A percentile compares a stretch with the other conserved stretches of the same genome.
These are phyloP conservation scores for Rhynchomys soricoides DNA, from an alignment of 2,113 vertebrate genomes.

Conservation along the genomic window DNA sequence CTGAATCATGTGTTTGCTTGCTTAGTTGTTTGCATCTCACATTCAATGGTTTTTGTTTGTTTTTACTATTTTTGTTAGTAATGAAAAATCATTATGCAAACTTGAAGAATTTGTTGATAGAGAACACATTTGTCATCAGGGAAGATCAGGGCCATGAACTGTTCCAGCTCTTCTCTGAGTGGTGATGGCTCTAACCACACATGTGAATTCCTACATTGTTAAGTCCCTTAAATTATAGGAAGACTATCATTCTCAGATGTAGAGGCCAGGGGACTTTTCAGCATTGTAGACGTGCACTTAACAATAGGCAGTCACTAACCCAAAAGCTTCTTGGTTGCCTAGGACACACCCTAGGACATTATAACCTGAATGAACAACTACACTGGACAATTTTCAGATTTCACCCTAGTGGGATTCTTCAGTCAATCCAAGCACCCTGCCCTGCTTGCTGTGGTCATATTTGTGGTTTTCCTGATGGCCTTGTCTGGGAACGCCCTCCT, in stretches of 20 bases:
- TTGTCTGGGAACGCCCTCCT: slow-evolving; percentile 64
- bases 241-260: neutral
- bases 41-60: neutral
- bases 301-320: neutral
- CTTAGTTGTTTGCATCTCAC: neutral
- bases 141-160: neutral
- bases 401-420: slow-evolving; percentile 64
- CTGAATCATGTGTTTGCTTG: neutral
- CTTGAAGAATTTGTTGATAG: neutral
- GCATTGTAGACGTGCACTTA: neutral
- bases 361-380: neutral
- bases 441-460: slow-evolving; percentile 48
- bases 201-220: neutral
- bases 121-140: neutral
- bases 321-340: neutral
- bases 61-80: neutral
- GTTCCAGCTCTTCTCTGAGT: neutral
- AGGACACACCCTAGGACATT: neutral
- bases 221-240: neutral
- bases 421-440: neutral
- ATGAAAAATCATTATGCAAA: neutral
- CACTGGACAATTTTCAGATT: neutral
- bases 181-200: neutral
- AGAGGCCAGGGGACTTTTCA: neutral
- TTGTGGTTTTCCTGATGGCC: slow-evolving; percentile 49